Base-by-base conservation (phyloP, 2,888 invertebrate species). In the Ophion obscuratus region DNA sequence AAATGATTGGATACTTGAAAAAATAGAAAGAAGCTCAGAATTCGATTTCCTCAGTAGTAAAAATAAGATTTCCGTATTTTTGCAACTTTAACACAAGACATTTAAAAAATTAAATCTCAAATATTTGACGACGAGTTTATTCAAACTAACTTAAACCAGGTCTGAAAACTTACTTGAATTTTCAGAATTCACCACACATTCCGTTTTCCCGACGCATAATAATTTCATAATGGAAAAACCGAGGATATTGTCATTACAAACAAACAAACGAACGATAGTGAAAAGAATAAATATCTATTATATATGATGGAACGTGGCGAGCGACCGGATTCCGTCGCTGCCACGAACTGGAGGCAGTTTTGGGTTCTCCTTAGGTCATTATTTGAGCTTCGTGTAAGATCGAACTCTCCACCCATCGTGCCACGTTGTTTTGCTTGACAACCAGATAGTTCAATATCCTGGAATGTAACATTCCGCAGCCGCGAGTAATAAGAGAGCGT, bases 361-460 rank as follows among this genome's bases (percentile, higher is more conserved):
- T 64, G 68, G 67, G 24, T 59, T 76, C 53, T 62, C 73, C 67
- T 27, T 47, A n/a, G 74, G 40, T 44, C 64, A 70, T 87, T 83
- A 81, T 82, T 84, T 68, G 67, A 59, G 71, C 76, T 81, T 71
- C 62, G 71, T 36, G 74, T 24, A 61, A 81, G 74, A 81, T 81
- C 78, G 85, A 82, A 77, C 70, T 66, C 67, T 64, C 40, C 53
- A 67, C 68, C 80, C 57, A 59, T 66, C 76, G 59, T 40, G 17
- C 76, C 24, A 57, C 62, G 82, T 91, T 93, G 92, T 93, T 93
- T 76, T 93, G 88, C 93, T 93, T 93, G 93, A 93, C 93, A 81
- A 93, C 93, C 91, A 57, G 89, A 71, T 90, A 90, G 91, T 88
- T 93, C 93, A 87, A 93, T 93, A 92, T 86, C 81, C 76, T 59